phyloP scores from a whole-genome alignment of 2,888 invertebrate genomes.

The Vanessa cardui region DNA sequence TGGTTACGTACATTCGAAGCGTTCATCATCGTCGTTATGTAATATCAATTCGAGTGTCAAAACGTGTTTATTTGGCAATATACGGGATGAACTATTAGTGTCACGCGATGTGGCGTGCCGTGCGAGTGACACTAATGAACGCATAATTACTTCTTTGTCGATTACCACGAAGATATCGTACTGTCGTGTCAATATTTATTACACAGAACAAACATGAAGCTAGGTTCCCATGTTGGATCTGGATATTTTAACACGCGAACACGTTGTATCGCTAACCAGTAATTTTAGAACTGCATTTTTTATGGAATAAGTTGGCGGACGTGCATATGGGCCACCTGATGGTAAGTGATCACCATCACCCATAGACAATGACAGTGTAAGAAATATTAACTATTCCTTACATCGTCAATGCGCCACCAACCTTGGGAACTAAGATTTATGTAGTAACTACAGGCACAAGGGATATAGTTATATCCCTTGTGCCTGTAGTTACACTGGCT shows the following conservation, averaged over 20 bases:
- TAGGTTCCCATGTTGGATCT: slow-evolving; percentile 13
- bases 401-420: no score
- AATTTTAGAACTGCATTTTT: not conserved
- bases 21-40: not conserved
- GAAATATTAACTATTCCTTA: no score
- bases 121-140: slow-evolving; percentile 67
- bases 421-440: no score
- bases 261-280: not conserved
- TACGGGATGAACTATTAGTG: slow-evolving; percentile 35
- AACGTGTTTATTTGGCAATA: slow-evolving; percentile 9
- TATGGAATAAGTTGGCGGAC: no score
- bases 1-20: not conserved
- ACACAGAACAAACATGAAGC: slow-evolving; percentile 17
- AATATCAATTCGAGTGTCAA: slow-evolving; percentile 6
- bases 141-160: slow-evolving; percentile 69
- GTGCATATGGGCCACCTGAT: no score
- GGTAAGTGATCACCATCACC: no score
- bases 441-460: no score
- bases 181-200: slow-evolving; percentile 29
- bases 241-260: not conserved
- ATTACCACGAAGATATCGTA: slow-evolving; percentile 34
- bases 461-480: no score
- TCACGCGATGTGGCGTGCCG: slow-evolving; percentile 74
- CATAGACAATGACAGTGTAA: no score
- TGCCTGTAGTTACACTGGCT: no score